Conservation (phyloP, 2,888 invertebrate species). For the Campoplex nolae region DNA sequence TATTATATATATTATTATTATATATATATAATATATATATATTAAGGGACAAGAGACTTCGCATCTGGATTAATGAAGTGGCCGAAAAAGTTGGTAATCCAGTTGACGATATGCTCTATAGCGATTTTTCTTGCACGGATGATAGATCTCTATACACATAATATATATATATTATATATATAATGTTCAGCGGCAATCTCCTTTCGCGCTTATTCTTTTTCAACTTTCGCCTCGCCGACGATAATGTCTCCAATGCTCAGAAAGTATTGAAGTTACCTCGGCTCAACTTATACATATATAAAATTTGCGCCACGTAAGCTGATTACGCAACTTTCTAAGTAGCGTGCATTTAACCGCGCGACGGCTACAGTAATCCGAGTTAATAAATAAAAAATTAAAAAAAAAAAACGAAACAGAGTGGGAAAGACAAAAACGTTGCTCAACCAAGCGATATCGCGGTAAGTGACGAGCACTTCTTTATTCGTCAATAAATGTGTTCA, state of each 20-base stretch:
- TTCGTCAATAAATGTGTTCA: constrained; percentile 4
- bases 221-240: constrained; percentile 35
- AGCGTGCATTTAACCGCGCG: constrained; percentile 68
- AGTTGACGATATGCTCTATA: constrained; percentile 43
- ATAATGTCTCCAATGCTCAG: constrained; percentile 40
- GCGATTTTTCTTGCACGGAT: not conserved
- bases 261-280: constrained; percentile 53
- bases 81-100: constrained; percentile 54
- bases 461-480: not conserved
- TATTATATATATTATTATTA: not conserved
- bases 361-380: constrained; percentile 64
- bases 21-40: not conserved
- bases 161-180: constrained; percentile 1
- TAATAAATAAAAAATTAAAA: constrained; percentile 43
- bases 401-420: constrained; percentile 35
- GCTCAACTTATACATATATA: constrained; percentile 54
- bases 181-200: constrained; percentile 27
- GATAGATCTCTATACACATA: constrained; percentile 19
- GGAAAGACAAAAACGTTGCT: constrained; percentile 22
- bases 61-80: constrained; percentile 1
- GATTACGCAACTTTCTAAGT: constrained; percentile 75
- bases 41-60: not conserved
- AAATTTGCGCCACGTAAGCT: constrained; percentile 69
- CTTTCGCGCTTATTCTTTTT: constrained; percentile 33
- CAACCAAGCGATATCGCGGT: constrained; percentile 24